Evolutionary conservation across 2,113 vertebrate species (phyloP), one percentile per base, ranked within the genome.

Genomic region (Rhizomys pruinosus): DNA sequence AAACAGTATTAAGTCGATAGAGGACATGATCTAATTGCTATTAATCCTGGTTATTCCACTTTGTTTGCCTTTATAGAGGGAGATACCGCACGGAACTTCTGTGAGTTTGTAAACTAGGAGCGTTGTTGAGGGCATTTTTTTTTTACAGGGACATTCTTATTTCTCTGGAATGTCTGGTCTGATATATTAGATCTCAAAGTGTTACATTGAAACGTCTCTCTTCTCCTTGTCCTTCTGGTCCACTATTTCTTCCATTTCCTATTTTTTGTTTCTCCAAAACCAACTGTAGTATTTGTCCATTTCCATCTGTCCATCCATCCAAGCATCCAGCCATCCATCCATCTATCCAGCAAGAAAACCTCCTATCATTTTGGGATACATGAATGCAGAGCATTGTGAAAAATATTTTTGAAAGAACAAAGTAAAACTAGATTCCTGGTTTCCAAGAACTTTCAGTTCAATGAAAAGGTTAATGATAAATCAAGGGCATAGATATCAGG

Each of bases 31-130:
- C 39, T 88, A 96, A 97, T 88, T 42, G n/a, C 81, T 79, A 88
- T 85, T 95, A 95, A 97, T 96, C 94, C 94, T 92, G 78, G 94
- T 96, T 85, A 95, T 95, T 74, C 95, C 78, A 94, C 80, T 79
- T 93, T 93, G 79, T 85, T n/a, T n/a, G n/a, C n/a, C n/a, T 95
- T 92, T 94, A 92, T 59, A 92, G 92, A 87, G 80, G 32, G 1
- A 8, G 79, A 77, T 71, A 84, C 15, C 93, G 74, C 59, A 90
- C 95, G 93, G 86, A 96, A 96, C 95, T 64, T 69, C 89, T 95
- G 90, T 80, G 84, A 84, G 89, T 90, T 23, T n/a, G n/a, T 92
- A 96, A 95, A 94, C 91, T 95, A 94, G 76, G 76, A 92, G 87
- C 72, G 44, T 90, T 77, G 61, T 92, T 87, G n/a, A n/a, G 92